A percentile compares a stretch with the other conserved stretches of the same genome.
Conservation (phyloP, 2,888 invertebrate species). For the Morpho deidamia region DNA sequence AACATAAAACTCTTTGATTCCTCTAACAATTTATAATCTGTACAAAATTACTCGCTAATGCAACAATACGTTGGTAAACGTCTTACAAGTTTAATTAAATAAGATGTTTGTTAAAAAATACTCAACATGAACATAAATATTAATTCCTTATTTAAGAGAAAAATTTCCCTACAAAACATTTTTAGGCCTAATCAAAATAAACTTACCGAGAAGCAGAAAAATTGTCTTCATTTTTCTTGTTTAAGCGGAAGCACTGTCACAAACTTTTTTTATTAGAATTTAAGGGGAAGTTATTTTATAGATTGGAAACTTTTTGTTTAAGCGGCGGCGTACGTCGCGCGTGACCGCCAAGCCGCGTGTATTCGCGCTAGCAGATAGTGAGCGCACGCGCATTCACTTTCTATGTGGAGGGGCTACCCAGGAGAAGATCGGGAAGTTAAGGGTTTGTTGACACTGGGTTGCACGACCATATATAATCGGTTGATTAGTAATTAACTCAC, state of each 20-base stretch:
- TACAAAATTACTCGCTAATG: no score
- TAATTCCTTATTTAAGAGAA: background rate
- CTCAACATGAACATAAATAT: no score
- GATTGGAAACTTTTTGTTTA: conserved; percentile 34
- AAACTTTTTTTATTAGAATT: conserved; percentile 32
- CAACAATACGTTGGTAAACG: no score
- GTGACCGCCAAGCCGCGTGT: conserved; percentile 63
- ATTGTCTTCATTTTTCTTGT: conserved; percentile 50
- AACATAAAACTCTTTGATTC: no score
- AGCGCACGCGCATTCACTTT: conserved; percentile 67
- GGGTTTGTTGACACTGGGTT: conserved; percentile 61
- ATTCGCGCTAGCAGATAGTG: conserved; percentile 38
- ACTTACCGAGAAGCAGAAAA: conserved; percentile 63
- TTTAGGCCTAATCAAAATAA: background rate
- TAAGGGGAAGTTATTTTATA: conserved; percentile 29
- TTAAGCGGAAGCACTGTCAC: conserved; percentile 52
- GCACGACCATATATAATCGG: conserved; percentile 18
- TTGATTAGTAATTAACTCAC: conserved; percentile 18
- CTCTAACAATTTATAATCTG: no score
- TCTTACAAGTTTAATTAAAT: no score
- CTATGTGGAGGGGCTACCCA: conserved; percentile 65
- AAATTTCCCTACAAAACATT: no score
- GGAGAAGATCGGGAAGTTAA: conserved; percentile 55
- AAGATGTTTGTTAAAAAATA: no score
- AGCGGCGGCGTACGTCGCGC: conserved; percentile 60